Evolutionary conservation across 2,888 invertebrate genomes (phyloP).

Genomic region (Caenorhabditis sp.): DNA sequence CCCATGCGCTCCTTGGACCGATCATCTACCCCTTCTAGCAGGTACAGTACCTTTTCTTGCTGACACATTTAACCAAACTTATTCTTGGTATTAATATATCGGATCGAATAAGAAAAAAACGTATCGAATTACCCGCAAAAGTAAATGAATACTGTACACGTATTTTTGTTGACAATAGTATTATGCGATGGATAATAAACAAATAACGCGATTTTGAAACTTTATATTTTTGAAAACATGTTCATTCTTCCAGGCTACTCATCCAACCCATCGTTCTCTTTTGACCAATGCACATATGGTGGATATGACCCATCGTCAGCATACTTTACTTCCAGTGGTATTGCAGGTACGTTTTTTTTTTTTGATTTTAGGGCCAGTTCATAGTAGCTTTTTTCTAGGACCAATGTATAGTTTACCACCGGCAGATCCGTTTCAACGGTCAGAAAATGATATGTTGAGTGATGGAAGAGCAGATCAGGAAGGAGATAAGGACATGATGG

Average conservation of each 20-base stretch:
- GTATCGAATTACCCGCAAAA: neutral
- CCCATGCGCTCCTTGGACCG: constrained; percentile 52
- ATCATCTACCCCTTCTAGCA: constrained; percentile 58
- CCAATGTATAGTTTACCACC: constrained; percentile 53
- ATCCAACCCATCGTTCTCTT: constrained; percentile 32
- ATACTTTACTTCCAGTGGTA: constrained; percentile 32
- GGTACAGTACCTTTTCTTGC: constrained; percentile 28
- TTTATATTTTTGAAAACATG: neutral
- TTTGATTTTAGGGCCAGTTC: constrained; percentile 1
- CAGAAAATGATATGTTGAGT: constrained; percentile 28
- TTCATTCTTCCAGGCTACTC: constrained; percentile 50
- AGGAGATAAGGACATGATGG: constrained; percentile 9
- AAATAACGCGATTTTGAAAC: constrained; percentile 2
- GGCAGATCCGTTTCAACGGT: constrained; percentile 51
- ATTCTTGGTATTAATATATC: constrained; percentile 5
- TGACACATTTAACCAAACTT: constrained; percentile 10
- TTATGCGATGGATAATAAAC: neutral
- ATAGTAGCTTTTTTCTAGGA: neutral
- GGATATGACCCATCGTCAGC: constrained; percentile 43
- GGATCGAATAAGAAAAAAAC: neutral
- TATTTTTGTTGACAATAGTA: neutral
- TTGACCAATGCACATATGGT: constrained; percentile 46
- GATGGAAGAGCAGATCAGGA: constrained; percentile 29
- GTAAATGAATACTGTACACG: neutral
- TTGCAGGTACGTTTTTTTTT: neutral